A percentile compares a stretch with the other conserved stretches of the same genome.
These are phyloP conservation scores for Palloptera scutellata DNA, from an alignment of 2,888 invertebrate species.

Conservation along the genomic window DNA sequence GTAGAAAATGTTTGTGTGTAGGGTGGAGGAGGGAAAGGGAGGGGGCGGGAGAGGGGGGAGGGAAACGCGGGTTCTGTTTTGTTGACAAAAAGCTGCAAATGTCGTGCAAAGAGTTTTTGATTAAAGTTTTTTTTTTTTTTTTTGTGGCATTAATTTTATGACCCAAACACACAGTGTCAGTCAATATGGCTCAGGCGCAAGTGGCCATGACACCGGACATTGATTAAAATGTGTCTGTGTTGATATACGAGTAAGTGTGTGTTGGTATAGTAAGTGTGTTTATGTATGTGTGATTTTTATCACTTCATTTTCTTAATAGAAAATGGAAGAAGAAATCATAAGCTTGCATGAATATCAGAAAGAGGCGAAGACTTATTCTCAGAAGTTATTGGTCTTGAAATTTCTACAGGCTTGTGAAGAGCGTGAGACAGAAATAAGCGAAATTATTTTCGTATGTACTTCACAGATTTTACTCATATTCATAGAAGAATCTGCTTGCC, in stretches of 20 bases:
- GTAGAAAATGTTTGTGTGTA: neutral
- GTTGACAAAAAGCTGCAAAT: slow-evolving; percentile 27
- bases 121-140: slow-evolving; percentile 27
- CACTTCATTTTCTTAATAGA: slow-evolving; percentile 21
- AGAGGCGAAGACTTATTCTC: too few species aligned
- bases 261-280: too few species aligned
- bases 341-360: neutral
- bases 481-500: neutral
- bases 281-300: slow-evolving; percentile 22
- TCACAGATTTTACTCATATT: too few species aligned
- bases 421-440: too few species aligned
- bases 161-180: slow-evolving; percentile 22
- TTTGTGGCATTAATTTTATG: slow-evolving; percentile 30
- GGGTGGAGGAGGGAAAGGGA: too few species aligned
- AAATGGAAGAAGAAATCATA: neutral
- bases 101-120: slow-evolving; percentile 31
- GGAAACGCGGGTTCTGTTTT: too few species aligned
- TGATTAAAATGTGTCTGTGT: slow-evolving; percentile 1
- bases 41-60: too few species aligned
- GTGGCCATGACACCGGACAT: neutral
- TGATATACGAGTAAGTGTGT: neutral
- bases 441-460: too few species aligned
- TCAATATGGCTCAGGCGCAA: slow-evolving; percentile 15
- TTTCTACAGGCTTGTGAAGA: too few species aligned
- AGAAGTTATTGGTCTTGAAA: too few species aligned